Evolutionary conservation across 2,888 invertebrate species (phyloP).

Genomic region (Macrosiphum euphorbiae): DNA sequence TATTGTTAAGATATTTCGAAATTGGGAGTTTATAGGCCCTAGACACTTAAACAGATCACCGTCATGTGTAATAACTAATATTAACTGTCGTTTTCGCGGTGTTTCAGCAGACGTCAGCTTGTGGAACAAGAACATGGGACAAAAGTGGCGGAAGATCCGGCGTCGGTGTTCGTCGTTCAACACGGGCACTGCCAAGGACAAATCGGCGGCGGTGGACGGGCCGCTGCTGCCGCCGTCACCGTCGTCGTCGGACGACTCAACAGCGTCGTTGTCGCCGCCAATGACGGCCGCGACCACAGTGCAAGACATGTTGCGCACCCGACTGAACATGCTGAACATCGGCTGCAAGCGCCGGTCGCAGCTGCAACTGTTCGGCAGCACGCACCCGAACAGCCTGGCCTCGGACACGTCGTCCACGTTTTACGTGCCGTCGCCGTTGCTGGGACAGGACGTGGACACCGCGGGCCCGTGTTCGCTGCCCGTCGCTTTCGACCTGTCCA

Average conservation of each 20-base stretch:
- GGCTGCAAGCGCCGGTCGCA: slow-evolving; percentile 78
- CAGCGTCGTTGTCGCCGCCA: background rate
- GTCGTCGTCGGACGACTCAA: slow-evolving; percentile 31
- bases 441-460: slow-evolving; percentile 15
- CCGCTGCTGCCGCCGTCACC: slow-evolving; percentile 33
- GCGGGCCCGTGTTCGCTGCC: slow-evolving; percentile 54
- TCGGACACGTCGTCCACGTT: slow-evolving; percentile 72
- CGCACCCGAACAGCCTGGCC: slow-evolving; percentile 76
- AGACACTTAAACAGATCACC: background rate
- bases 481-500: slow-evolving; percentile 38
- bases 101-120: slow-evolving; percentile 76
- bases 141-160: slow-evolving; percentile 81
- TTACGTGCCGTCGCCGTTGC: slow-evolving; percentile 78
- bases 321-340: slow-evolving; percentile 77
- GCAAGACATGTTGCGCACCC: slow-evolving; percentile 73
- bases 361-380: slow-evolving; percentile 75
- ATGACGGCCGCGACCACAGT: slow-evolving; percentile 27
- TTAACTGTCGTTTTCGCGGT: background rate
- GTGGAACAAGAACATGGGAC: slow-evolving; percentile 82
- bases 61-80: background rate
- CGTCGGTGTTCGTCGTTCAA: slow-evolving; percentile 76
- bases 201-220: slow-evolving; percentile 52
- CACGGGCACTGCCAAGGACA: slow-evolving; percentile 66
- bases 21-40: background rate
- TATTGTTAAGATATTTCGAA: background rate